Base-by-base conservation (phyloP, 2,113 vertebrate genomes). In the Oophaga pumilio region DNA sequence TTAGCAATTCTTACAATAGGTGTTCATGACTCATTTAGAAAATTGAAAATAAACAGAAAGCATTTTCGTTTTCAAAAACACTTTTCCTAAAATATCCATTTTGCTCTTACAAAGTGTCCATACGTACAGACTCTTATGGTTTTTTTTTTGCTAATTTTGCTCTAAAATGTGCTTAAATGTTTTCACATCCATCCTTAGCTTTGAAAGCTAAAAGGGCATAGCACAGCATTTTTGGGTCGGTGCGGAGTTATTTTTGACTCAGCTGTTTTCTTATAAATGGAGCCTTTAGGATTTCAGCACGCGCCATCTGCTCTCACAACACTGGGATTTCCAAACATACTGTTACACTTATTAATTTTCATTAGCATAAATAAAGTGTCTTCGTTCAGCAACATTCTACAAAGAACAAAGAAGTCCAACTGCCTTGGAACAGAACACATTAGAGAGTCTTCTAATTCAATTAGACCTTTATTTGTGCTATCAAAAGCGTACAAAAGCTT, bases 311-410 rank as follows among this genome's bases (percentile, higher is more conserved):
- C 90, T 90, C 90, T 90, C 81, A 91, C 90, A 89, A 89, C 89
- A 89, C 84, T 89, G 87, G 91, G 91, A 89, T 71, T 53, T 88
- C 71, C 86, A 88, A 71, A 77, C 33, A 33, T 91, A 91, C 92
- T 91, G 91, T 91, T 92, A 92, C 90, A 90, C 91, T 91, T 91
- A 92, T 90, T 93, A 89, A 91, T 90, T 91, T 91, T 91, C 91
- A 93, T 93, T 93, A 93, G 91, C 93, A 92, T 93, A 93, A 92
- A 92, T 92, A 93, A 92, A 92, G 93, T 90, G 89, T 91, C 90
- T 93, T 91, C 90, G 90, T 91, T 93, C 92, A 89, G 91, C 90
- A 91, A 92, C 87, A 90, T 91, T 93, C 93, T 91, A 92, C 90
- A 90, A 89, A 91, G 92, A 93, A 92, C 91, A 93, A 91, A 93